phyloP scores from a whole-genome alignment of 2,113 vertebrate species.

The Spea multiplicata region DNA sequence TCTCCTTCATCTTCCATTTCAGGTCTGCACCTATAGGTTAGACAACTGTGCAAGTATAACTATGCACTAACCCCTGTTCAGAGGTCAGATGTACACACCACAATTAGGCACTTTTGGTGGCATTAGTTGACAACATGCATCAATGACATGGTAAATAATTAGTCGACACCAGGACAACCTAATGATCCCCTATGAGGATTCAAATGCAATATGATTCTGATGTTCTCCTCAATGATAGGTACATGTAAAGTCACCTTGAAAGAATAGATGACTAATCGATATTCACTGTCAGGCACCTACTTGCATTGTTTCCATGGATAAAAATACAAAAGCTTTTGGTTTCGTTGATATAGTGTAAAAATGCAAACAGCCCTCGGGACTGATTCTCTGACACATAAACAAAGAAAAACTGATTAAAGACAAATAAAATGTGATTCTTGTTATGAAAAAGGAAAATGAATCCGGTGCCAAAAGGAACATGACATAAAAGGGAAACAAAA shows the following conservation, averaged over 20 bases:
- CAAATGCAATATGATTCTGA: conserved; percentile 50
- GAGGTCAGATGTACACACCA: conserved; percentile 38
- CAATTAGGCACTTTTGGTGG: conserved; percentile 41
- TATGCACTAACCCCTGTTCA: not conserved
- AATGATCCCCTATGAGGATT: conserved; percentile 56
- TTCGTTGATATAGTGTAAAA: not conserved
- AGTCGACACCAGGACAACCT: conserved; percentile 57
- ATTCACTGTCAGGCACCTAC: conserved; percentile 49
- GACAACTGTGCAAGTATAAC: conserved; percentile 7
- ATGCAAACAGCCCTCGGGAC: conserved; percentile 5
- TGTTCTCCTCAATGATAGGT: conserved; percentile 59
- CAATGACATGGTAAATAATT: conserved; percentile 52
- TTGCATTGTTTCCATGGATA: conserved; percentile 52
- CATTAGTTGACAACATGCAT: conserved; percentile 51
- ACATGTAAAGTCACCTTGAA: conserved; percentile 51
- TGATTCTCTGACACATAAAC: conserved; percentile 10
- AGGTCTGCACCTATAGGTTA: not conserved
- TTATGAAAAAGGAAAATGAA: not conserved
- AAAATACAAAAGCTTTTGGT: conserved; percentile 25
- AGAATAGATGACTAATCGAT: conserved; percentile 49
- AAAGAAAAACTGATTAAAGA: not conserved
- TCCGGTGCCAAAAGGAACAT: not conserved
- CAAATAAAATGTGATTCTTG: conserved; percentile 10
- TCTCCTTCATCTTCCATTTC: not conserved
- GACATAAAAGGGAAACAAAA: conserved; percentile 13